Evolutionary conservation across 2,797 vertebrate species (phyloP), one percentile per base, ranked within the genome.

Genomic region (Scarus forsteni): DNA sequence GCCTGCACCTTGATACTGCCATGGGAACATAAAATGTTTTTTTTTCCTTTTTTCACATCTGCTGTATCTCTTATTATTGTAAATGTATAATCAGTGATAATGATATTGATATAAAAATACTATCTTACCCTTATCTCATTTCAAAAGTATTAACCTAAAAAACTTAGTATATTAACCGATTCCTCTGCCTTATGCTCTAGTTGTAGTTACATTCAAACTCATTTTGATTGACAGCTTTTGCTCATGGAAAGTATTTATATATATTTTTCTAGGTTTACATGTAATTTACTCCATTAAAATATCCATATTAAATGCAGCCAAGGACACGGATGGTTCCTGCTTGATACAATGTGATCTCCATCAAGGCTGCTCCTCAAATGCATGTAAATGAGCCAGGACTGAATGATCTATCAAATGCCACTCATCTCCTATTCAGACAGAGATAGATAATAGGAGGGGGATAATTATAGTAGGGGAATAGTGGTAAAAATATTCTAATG

Each of bases 321-420:
- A 44, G 68, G 84, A 60, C 77, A 79, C 73, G 52, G 39, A 42
- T 60, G 70, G 62, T 71, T 85, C 59, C 57, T 68, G 72, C 70
- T 83, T 81, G 43, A 82, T 82, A 52, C 64, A 62, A 68, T 63
- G 75, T 53, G 78, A 82, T 85, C 70, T 61, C 81, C 77, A 52
- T 86, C 86, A 84, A 81, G 83, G 67, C 82, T 55, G 70, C 73
- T 77, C 62, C 79, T 87, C 79, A 86, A 81, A 87, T 82, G 60
- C 84, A 90, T 89, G 85, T 80, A 86, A 91, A 88, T 91, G 84
- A 91, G 84, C 69, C 14, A 64, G 65, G 79, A 87, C 84, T 86
- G 85, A 89, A 85, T 84, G 88, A 90, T 88, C 80, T 82, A 90
- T 90, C 85, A 87, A 84, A 90, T 90, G 91, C 86, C 89, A 90